Conservation (phyloP, 2,797 vertebrate genomes). For the Mycteria americana region DNA sequence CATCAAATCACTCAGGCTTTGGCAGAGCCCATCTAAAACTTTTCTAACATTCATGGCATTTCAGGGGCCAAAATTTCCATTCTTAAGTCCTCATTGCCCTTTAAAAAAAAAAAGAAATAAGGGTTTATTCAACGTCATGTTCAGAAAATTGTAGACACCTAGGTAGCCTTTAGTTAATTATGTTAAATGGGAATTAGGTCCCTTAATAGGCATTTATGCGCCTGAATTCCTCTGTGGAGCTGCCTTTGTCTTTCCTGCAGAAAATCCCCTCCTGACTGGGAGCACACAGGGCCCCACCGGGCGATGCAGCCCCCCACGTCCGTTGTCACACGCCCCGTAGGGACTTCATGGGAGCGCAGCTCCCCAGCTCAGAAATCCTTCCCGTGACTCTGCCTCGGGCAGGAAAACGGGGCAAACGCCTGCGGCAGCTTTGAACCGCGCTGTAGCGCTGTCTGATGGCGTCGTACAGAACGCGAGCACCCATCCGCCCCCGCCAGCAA, state of each 20-base stretch:
- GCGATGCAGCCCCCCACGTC: too few species aligned
- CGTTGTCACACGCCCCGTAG: neutral
- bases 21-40: neutral
- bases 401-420: neutral
- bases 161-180: neutral
- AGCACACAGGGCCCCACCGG: rapidly evolving
- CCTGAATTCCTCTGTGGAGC: neutral
- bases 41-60: neutral
- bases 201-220: neutral
- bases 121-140: neutral
- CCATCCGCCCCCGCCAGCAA: neutral
- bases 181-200: neutral
- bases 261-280: neutral
- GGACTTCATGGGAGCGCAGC: neutral
- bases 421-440: neutral
- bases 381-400: neutral
- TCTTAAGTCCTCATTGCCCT: neutral
- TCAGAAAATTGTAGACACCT: neutral
- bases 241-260: neutral
- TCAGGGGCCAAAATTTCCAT: neutral
- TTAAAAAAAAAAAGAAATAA: neutral
- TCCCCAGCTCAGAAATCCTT: neutral
- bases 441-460: neutral
- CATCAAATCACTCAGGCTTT: neutral
- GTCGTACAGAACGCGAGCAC: neutral